phyloP scores from a whole-genome alignment of 2,888 invertebrate genomes.

The Lissonota sp. region DNA sequence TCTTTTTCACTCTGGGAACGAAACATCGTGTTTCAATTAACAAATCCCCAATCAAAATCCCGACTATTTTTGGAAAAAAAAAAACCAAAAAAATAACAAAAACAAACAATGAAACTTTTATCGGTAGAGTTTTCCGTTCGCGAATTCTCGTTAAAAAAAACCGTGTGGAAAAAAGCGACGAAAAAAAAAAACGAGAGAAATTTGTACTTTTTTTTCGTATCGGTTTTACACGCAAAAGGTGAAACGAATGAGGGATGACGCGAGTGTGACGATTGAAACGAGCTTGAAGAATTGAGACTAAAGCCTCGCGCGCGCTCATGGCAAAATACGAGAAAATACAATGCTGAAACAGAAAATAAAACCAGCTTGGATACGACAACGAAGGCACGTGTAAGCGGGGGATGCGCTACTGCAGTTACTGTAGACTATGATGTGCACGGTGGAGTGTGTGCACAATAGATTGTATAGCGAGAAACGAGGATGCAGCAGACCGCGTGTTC shows the following conservation, averaged over 20 bases:
- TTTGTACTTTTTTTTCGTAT: background rate
- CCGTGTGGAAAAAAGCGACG: background rate
- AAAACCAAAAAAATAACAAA: too few relatives aligned
- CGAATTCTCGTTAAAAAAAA: background rate
- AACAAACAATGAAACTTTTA: too few relatives aligned
- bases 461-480: slow-evolving; percentile 25
- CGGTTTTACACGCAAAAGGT: background rate
- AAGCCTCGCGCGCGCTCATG: background rate
- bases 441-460: background rate
- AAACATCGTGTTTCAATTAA: too few relatives aligned
- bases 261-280: slow-evolving; percentile 8
- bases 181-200: background rate
- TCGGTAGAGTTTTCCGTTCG: background rate
- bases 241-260: background rate
- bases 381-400: background rate
- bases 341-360: slow-evolving; percentile 1
- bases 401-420: background rate
- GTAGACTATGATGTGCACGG: background rate
- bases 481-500: slow-evolving; percentile 36
- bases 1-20: background rate
- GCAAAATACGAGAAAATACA: background rate
- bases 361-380: background rate
- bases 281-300: slow-evolving; percentile 23
- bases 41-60: too few relatives aligned
- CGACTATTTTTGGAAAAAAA: too few relatives aligned